These are phyloP conservation scores for Heliconius erato DNA, from an alignment of 2,888 invertebrate species.

Conservation along the genomic window DNA sequence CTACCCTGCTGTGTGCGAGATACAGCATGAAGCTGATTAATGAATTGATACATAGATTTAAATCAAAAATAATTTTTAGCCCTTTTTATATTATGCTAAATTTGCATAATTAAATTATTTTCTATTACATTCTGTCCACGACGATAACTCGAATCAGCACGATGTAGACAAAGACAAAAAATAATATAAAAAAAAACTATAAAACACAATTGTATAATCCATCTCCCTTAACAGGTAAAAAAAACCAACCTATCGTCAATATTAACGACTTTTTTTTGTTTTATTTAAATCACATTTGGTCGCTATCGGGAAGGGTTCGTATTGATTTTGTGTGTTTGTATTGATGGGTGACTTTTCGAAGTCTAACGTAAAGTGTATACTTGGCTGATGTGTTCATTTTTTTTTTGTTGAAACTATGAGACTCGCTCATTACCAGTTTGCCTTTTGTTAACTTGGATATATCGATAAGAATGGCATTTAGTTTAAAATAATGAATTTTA, in stretches of 20 bases:
- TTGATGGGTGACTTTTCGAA: slow-evolving; percentile 72
- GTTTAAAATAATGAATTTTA: background rate
- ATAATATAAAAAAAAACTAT: background rate
- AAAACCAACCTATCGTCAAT: slow-evolving; percentile 54
- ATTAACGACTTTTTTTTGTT: slow-evolving; percentile 61
- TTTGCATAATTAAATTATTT: background rate
- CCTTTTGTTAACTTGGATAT: slow-evolving; percentile 27
- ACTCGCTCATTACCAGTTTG: slow-evolving; percentile 41
- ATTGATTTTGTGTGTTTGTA: slow-evolving; percentile 83
- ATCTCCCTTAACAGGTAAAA: slow-evolving; percentile 13
- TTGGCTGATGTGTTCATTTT: slow-evolving; percentile 29
- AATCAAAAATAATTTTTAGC: background rate
- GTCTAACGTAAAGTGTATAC: slow-evolving; percentile 48
- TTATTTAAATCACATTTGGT: slow-evolving; percentile 77
- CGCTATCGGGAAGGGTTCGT: slow-evolving; percentile 79
- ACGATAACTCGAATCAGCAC: background rate
- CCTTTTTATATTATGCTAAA: background rate
- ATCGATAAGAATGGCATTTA: background rate
- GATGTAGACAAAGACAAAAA: background rate
- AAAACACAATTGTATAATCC: slow-evolving; percentile 9
- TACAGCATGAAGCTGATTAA: too few relatives aligned
- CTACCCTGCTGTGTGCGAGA: too few relatives aligned
- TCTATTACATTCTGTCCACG: background rate
- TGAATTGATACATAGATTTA: background rate
- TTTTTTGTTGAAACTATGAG: slow-evolving; percentile 29